Conservation (phyloP, 1,140 invertebrate genomes). For the Heliconius eleuchia region DNA sequence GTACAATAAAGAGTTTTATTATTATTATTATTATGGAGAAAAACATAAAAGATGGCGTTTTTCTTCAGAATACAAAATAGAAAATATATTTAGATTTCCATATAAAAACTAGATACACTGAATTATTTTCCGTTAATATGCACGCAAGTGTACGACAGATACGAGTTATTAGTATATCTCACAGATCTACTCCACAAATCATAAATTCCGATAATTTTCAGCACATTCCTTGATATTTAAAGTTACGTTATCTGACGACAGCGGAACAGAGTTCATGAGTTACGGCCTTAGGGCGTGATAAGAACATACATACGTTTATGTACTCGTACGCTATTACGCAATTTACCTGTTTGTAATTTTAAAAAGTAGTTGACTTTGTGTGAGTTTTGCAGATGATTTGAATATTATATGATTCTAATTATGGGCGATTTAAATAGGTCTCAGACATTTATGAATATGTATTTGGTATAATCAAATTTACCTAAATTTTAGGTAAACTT, state of each 20-base stretch:
- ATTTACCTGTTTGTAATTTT: not conserved
- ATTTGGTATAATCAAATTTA: too few species aligned
- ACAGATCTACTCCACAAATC: slow-evolving; percentile 2
- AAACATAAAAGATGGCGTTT: too few species aligned
- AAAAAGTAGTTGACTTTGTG: too few species aligned
- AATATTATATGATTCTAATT: not conserved
- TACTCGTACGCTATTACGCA: not conserved
- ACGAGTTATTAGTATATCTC: not conserved
- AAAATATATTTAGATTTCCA: too few species aligned
- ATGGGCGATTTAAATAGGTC: not conserved
- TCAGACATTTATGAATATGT: not conserved
- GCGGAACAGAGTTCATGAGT: slow-evolving; percentile 23
- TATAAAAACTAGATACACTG: too few species aligned
- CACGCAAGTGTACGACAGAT: not conserved
- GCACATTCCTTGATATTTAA: slow-evolving; percentile 27
- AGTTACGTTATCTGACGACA: slow-evolving; percentile 24
- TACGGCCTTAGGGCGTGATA: slow-evolving; percentile 22
- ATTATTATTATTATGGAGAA: too few species aligned
- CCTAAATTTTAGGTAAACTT: too few species aligned
- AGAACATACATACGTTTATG: slow-evolving; percentile 10
- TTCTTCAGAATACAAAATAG: too few species aligned
- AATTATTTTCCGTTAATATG: too few species aligned
- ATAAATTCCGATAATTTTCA: slow-evolving; percentile 22
- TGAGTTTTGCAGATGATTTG: not conserved
- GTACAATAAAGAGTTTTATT: too few species aligned